phyloP scores from a whole-genome alignment of 2,113 vertebrate species.

The Pelodiscus sinensis region DNA sequence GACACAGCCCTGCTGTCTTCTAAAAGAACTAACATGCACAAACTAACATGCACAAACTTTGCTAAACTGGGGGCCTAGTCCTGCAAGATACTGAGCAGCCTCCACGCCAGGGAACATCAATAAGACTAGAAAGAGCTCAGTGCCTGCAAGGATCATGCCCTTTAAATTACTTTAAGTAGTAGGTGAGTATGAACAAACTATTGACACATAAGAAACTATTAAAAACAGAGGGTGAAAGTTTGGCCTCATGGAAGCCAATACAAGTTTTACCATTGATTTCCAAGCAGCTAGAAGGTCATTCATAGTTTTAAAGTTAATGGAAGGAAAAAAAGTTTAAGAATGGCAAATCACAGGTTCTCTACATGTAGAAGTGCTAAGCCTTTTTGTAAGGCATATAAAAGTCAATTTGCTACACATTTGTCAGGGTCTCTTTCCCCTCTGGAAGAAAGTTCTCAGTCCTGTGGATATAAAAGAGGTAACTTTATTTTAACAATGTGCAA shows the following conservation, averaged over 20 bases:
- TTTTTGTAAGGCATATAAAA: not conserved
- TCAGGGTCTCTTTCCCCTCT: not conserved
- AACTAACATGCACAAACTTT: fast-evolving
- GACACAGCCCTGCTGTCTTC: not conserved
- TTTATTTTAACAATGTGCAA: not conserved
- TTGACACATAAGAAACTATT: not conserved
- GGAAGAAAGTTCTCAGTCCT: not conserved
- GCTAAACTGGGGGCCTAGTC: not conserved
- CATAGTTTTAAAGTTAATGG: not conserved
- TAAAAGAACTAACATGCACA: not conserved
- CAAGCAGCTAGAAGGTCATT: not conserved
- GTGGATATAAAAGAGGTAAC: not conserved
- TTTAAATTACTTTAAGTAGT: not conserved
- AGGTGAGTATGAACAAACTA: not conserved
- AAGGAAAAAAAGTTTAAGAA: not conserved
- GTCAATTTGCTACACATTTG: not conserved
- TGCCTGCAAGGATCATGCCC: not conserved
- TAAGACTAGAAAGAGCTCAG: not conserved
- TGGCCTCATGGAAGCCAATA: not conserved
- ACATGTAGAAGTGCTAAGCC: not conserved
- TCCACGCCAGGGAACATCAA: not conserved
- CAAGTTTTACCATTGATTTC: not conserved
- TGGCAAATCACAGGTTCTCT: not conserved
- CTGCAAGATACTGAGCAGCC: not conserved
- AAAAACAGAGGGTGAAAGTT: not conserved